Percentiles rank a stretch among this genome's conserved stretches.
Conservation (phyloP, 1,140 invertebrate genomes). For the Diorhabda sublineata region DNA sequence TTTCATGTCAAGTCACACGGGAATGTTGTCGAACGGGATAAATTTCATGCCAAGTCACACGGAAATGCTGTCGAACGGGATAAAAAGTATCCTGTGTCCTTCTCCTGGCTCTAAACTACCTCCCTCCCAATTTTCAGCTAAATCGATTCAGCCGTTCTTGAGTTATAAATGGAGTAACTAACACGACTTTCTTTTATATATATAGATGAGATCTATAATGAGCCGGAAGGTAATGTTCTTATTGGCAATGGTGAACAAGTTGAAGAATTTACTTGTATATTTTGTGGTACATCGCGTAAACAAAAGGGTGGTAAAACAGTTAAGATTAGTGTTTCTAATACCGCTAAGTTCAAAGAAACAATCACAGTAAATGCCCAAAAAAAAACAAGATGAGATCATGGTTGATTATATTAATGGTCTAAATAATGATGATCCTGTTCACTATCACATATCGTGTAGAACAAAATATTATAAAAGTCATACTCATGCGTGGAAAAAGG, state of each 20-base stretch:
- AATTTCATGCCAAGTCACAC: too few species aligned
- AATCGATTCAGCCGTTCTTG: too few species aligned
- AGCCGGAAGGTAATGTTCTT: neutral
- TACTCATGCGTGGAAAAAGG: neutral
- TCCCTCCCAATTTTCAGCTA: too few species aligned
- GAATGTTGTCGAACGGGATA: too few species aligned
- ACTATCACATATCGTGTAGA: neutral
- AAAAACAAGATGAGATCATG: neutral
- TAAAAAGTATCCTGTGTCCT: too few species aligned
- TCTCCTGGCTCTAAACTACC: too few species aligned
- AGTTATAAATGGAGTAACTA: too few species aligned
- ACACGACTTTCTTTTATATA: too few species aligned
- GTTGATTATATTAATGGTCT: neutral
- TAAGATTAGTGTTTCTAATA: neutral
- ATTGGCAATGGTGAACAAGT: neutral
- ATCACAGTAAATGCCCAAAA: neutral
- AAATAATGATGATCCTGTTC: neutral
- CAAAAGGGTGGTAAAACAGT: neutral
- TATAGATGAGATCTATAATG: neutral
- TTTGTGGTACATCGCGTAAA: neutral
- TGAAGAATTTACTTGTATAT: neutral
- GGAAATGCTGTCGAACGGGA: too few species aligned
- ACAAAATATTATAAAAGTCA: slow-evolving; percentile 3
- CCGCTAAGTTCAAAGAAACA: neutral
- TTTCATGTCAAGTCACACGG: too few species aligned